Conservation (phyloP, 2,113 vertebrate genomes). For the Mirounga angustirostris region DNA sequence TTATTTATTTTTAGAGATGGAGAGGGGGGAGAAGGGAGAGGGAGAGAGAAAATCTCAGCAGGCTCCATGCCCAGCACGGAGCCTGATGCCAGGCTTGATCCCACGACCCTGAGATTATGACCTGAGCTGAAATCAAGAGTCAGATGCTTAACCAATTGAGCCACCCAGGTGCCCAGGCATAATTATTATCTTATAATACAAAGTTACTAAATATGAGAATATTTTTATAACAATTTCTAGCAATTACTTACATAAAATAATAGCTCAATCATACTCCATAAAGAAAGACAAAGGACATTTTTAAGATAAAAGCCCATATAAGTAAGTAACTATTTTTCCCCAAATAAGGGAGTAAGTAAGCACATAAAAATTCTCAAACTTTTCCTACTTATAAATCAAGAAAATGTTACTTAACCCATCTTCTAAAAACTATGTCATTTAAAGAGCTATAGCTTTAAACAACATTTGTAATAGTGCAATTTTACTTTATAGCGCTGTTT, state of each 20-base stretch:
- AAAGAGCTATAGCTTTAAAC: neutral
- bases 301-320: slow-evolving; percentile 40
- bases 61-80: neutral
- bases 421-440: neutral
- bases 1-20: neutral
- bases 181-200: slow-evolving; percentile 63
- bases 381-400: neutral
- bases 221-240: slow-evolving; percentile 73
- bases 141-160: neutral
- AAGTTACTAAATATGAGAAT: slow-evolving; percentile 65
- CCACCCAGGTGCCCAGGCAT: neutral
- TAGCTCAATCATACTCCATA: slow-evolving; percentile 63
- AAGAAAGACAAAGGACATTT: neutral
- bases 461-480: neutral
- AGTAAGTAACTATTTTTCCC: neutral
- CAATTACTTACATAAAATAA: slow-evolving; percentile 80
- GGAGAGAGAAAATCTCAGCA: neutral
- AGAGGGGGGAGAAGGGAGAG: neutral
- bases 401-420: neutral
- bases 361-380: neutral
- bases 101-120: neutral
- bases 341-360: neutral
- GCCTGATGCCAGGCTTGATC: neutral
- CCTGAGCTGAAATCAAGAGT: neutral
- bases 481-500: neutral